Conservation (phyloP, 2,797 vertebrate species). For the Okamejei kenojei region DNA sequence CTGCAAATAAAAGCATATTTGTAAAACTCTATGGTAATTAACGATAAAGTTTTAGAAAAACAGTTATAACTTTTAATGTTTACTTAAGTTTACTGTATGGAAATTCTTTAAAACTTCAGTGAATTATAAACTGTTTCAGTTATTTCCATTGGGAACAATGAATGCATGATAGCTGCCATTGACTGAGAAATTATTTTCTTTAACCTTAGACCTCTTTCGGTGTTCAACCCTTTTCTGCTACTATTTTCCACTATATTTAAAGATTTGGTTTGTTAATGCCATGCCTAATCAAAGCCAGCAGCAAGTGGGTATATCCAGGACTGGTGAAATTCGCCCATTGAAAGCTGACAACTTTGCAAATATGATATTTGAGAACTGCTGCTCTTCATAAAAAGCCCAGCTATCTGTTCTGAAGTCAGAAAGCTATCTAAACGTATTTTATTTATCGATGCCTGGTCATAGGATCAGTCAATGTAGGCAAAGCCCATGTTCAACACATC, state of each 20-base stretch:
- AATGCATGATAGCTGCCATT: background rate
- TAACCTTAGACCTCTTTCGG: background rate
- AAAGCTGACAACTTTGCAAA: background rate
- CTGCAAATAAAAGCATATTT: background rate
- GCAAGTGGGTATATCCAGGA: background rate
- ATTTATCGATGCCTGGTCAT: background rate
- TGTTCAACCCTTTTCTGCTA: background rate
- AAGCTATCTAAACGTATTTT: background rate
- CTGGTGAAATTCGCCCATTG: background rate
- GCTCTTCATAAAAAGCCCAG: background rate
- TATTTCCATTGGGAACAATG: background rate
- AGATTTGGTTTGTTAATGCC: background rate
- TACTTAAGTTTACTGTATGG: background rate
- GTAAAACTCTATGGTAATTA: conserved; percentile 6
- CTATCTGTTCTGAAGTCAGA: background rate
- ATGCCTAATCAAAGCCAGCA: conserved; percentile 10
- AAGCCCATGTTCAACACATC: background rate
- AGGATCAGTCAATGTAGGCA: background rate
- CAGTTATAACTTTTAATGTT: background rate
- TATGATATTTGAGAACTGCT: background rate
- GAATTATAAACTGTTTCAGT: background rate
- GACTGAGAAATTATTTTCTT: background rate
- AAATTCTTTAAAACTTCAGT: background rate
- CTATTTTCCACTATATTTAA: background rate
- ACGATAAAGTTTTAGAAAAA: background rate